Evolutionary conservation across 1,140 invertebrate genomes (phyloP), one percentile per base, ranked within the genome.

Genomic region (Fopius arisanus): DNA sequence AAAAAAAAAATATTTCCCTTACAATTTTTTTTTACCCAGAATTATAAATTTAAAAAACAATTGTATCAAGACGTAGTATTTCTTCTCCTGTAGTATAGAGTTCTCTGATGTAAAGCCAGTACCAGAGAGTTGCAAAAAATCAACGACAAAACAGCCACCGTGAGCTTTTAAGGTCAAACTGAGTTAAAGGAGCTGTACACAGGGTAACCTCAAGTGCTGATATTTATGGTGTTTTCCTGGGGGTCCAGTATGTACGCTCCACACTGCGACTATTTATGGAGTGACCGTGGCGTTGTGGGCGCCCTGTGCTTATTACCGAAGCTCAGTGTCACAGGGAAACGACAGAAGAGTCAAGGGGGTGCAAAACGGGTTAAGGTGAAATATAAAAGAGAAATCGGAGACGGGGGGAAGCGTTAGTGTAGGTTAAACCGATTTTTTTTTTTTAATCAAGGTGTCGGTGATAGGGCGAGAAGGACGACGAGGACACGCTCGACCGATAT

Each of bases 211-310:
- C 19, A 21, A 59, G 67, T 48, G 23, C 33, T 48, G 40, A 26
- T 66, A 66, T 72, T 66, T 72, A 72, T 72, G 62, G 59, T 72
- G 21, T 72, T 72, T 72, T 72, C 28, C 62, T 62, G 54, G 40
- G 59, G 62, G 59, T 48, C 40, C 40, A 40, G 23, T 63, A 28
- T 51, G 43, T 51, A 16, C n/a, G 48, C 48, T 14, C 26, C 23
- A 26, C 54, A 26, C 23, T 23, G 67, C 28, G 68, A 19, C 70
- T 72, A 72, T 72, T 72, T 72, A 72, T 62, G 70, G 70, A 28
- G 28, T 48, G 26, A 16, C 62, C 62, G 62, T 59, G 48, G 29
- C 16, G 51, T 29, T 54, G 28, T n/a, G 63, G 37, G 37, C n/a
- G 51, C 19, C 41, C 43, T 28, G 28, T 63, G 70, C 70, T 72